phyloP scores from a whole-genome alignment of 1,140 invertebrate species.

The Oscheius sp. region DNA sequence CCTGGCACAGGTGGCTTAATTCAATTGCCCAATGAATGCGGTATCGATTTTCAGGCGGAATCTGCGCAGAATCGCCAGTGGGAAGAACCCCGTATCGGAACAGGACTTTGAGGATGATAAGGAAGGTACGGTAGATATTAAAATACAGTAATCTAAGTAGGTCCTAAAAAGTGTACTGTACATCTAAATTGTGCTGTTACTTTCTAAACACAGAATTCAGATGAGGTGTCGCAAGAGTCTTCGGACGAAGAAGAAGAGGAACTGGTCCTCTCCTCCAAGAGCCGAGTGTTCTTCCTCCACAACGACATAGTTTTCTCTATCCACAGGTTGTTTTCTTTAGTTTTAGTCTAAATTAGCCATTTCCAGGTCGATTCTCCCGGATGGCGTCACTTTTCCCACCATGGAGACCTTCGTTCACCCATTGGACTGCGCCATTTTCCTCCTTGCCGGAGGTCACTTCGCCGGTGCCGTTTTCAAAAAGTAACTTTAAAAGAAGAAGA shows the following conservation, averaged over 20 bases:
- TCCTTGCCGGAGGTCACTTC: slow-evolving; percentile 38
- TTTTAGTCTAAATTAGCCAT: neutral
- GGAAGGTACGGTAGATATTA: too few relatives aligned
- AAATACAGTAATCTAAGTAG: too few relatives aligned
- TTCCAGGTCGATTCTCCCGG: slow-evolving; percentile 19
- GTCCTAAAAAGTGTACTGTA: too few relatives aligned
- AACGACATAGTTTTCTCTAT: slow-evolving; percentile 10
- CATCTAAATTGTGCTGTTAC: too few relatives aligned
- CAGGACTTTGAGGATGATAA: neutral
- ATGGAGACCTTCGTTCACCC: neutral
- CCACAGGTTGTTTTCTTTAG: neutral
- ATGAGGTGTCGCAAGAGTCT: neutral
- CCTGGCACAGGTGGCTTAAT: neutral
- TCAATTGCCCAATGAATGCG: too few relatives aligned
- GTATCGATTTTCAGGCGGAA: neutral
- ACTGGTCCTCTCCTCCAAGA: neutral
- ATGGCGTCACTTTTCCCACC: neutral
- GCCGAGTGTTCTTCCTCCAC: neutral
- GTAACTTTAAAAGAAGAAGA: slow-evolving; percentile 13
- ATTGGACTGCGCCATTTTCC: slow-evolving; percentile 31
- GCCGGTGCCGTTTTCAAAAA: slow-evolving; percentile 31
- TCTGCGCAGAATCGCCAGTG: neutral
- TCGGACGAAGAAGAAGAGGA: neutral
- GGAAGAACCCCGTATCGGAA: neutral
- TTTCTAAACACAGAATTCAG: neutral